Base-by-base conservation (phyloP, 2,797 vertebrate genomes). In the Alosa sapidissima region DNA sequence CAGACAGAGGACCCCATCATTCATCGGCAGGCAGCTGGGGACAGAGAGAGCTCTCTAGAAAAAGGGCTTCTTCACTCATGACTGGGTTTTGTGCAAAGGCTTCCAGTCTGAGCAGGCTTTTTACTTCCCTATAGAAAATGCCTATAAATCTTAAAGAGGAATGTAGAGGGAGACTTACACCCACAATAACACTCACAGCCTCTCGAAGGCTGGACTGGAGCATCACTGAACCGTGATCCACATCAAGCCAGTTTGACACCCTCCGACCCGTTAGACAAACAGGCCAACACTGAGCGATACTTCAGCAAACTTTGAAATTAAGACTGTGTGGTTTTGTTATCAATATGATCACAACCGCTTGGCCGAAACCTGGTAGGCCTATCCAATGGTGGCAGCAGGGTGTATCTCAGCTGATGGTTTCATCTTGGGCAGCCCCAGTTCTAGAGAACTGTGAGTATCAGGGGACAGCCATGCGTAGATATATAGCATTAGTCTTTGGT, bases 41-140 rank as follows among this genome's bases (percentile, higher is more conserved):
- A 88, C 78, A 89, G 90, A 91, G 89, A 87, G 33, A 90, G 88
- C 4, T 87, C 36, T 5, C 91, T 52, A 0, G 24, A 88, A 78
- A 91, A 88, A 45, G 41, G 88, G 91, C 89, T 91, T 92, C 91
- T 93, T 92, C 90, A 91, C 92, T 92, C 92, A 91, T 88, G 91
- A 90, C 88, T 87, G 88, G 92, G 90, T 93, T 92, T 91, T 91
- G 91, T 92, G 90, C 92, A 91, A 89, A 91, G 88, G 90, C 52
- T 47, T 78, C 0, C 0, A 83, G 16, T 86, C 45, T 47, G 60
- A 88, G 82, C 72, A 84, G 84, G 85, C 78, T 82, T 85, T 86
- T 55, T 24, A 41, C 84, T 86, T 33, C 87, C 62, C 9, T 90
- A 86, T 91, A 85, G 84, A 89, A 89, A 88, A 81, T 65, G 62